Evolutionary conservation across 2,888 invertebrate genomes (phyloP), one percentile per base, ranked within the genome.

Genomic region (Nebria brevicollis): DNA sequence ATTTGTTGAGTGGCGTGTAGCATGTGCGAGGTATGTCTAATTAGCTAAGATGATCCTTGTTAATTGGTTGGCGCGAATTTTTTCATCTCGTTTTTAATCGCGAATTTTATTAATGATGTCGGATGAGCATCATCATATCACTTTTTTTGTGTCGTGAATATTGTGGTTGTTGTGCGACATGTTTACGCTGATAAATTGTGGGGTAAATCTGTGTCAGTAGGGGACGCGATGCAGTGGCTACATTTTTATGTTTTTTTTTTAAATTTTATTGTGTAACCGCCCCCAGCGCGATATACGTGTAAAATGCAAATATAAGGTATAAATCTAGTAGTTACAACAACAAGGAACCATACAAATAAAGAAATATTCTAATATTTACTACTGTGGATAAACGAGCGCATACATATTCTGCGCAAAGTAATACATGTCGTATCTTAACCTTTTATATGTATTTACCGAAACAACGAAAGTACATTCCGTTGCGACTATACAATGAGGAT

Each of bases 141-240:
- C 11, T 54, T 54, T 54, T 54, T 54, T 54, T 11, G 8, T 13
- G 11, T 13, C 8, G 54, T 54, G 54, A 54, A 7, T 11, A 54
- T 54, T 11, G 54, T 54, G 54, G 54, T 54, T 54, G 54, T 54
- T 54, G 54, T 54, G 8, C 2, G 72, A 77, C 72, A 77, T 77
- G 64, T 77, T 77, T 77, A 72, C 72, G 77, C 72, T 77, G 77
- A 77, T 77, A 77, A 77, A 77, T 77, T 64, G 54, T 72, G 41
- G 72, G 65, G 72, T 77, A 77, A 72, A 77, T 77, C 77, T 77
- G 65, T 72, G 77, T 77, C 77, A 77, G 54, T 54, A 54, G 11
- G 54, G 65, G 65, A 13, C 11, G 15, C 72, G 64, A 26, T 26
- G 42, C 72, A 64, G 72, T 72, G 25, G 54, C 54, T 54, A 54